These are phyloP conservation scores for Coilia nasus DNA, from an alignment of 2,797 vertebrate genomes.

Conservation along the genomic window DNA sequence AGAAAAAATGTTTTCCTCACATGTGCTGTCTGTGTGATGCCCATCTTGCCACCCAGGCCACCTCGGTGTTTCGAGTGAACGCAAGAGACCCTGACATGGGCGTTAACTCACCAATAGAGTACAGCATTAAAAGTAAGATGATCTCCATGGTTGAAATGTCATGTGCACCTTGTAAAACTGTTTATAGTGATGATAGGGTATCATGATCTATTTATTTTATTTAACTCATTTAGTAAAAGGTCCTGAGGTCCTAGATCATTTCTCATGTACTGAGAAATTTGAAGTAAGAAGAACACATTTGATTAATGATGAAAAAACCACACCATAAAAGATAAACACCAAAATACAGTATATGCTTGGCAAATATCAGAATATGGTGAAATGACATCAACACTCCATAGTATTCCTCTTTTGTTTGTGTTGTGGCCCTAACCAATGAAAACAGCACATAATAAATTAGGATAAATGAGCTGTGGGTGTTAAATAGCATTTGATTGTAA, in stretches of 20 bases:
- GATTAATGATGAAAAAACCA: not conserved
- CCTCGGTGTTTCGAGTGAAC: slow-evolving; percentile 69
- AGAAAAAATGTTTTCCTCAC: too few species aligned
- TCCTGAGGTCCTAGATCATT: not conserved
- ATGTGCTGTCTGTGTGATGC: not conserved
- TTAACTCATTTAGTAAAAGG: not conserved
- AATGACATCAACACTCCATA: not conserved
- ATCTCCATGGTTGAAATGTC: not conserved
- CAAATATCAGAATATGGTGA: not conserved
- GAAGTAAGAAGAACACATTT: not conserved
- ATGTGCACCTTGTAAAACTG: not conserved
- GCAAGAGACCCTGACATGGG: slow-evolving; percentile 86
- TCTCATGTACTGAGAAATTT: not conserved
- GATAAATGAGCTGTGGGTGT: too few species aligned
- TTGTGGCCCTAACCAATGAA: not conserved
- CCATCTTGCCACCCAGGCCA: slow-evolving; percentile 65
- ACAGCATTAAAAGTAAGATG: slow-evolving; percentile 81
- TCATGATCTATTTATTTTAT: not conserved
- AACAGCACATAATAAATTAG: not conserved
- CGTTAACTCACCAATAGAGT: slow-evolving; percentile 77
- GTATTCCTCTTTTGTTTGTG: not conserved
- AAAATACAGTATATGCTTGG: not conserved
- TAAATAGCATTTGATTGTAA: not conserved
- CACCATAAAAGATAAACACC: not conserved
- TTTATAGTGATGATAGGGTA: not conserved